Evolutionary conservation across 2,113 vertebrate genomes (phyloP).

Genomic region (Rhabdomys dilectus): DNA sequence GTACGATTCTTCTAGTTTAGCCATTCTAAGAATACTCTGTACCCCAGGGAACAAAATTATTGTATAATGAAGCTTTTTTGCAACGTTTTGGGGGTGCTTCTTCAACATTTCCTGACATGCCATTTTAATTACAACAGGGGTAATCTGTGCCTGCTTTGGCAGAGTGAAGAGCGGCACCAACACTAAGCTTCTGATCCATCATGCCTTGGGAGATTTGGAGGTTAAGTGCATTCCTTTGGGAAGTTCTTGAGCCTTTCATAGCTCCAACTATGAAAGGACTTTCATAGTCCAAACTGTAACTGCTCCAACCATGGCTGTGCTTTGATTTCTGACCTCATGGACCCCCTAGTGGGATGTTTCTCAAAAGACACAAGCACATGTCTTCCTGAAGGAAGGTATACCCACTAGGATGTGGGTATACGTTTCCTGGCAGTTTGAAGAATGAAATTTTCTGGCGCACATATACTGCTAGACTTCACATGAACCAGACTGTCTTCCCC

Average conservation of each 20-base stretch:
- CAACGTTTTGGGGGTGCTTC: not conserved
- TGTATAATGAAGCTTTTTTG: not conserved
- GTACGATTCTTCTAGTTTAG: not conserved
- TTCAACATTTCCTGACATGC: not conserved
- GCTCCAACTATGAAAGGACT: no score
- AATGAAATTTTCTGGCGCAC: not conserved
- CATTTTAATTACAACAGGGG: not conserved
- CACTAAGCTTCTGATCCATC: not conserved
- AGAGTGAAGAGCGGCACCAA: not conserved
- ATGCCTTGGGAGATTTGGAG: not conserved
- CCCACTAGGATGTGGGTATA: not conserved
- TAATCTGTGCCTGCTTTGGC: not conserved
- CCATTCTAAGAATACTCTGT: not conserved
- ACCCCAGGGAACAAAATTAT: not conserved
- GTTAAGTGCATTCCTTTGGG: not conserved
- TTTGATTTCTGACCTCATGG: not conserved
- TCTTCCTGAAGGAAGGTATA: slow-evolving; percentile 25
- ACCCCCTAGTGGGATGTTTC: not conserved
- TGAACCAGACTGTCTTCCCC: not conserved
- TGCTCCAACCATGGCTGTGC: not conserved
- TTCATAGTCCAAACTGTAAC: no score
- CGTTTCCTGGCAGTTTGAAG: not conserved
- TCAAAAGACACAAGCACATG: not conserved
- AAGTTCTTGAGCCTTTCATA: not conserved
- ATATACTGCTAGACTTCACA: not conserved